These are phyloP conservation scores for Stichodactyla mertensii DNA, from an alignment of 64 coral and sea anemone genomes.

Conservation along the genomic window DNA sequence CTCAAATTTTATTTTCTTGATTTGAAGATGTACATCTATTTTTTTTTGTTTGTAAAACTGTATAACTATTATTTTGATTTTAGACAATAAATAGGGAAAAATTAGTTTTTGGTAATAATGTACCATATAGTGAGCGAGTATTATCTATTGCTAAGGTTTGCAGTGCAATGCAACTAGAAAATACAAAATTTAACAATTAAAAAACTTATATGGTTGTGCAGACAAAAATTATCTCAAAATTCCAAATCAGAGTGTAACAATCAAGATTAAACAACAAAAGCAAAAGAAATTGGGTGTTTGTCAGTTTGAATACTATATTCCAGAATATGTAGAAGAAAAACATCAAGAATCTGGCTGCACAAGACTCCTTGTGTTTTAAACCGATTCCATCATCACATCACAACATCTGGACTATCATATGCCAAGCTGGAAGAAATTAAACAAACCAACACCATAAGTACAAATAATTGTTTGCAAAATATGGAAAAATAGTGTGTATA, in stretches of 20 bases:
- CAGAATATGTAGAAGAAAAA: background rate
- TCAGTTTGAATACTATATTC: background rate
- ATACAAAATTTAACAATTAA: too few relatives aligned
- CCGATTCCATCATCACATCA: conserved; percentile 5
- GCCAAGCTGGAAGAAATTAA: background rate
- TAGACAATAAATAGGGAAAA: too few relatives aligned
- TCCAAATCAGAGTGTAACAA: background rate
- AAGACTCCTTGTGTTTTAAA: conserved; percentile 6
- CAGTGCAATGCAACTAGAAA: too few relatives aligned
- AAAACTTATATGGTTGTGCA: too few relatives aligned
- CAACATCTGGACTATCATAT: background rate
- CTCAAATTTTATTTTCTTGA: too few relatives aligned
- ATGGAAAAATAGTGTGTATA: too few relatives aligned
- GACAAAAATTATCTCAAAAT: background rate
- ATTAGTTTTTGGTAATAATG: too few relatives aligned
- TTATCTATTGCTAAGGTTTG: too few relatives aligned
- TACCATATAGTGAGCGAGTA: too few relatives aligned
- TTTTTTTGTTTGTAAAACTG: too few relatives aligned
- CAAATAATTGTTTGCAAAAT: background rate
- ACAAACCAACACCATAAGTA: background rate
- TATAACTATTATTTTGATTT: too few relatives aligned
- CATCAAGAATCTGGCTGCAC: background rate
- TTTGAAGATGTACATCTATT: too few relatives aligned
- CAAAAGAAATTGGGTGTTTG: background rate
- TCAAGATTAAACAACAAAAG: background rate